Base-by-base conservation (phyloP, 1,140 invertebrate species). In the Ylistrum balloti region DNA sequence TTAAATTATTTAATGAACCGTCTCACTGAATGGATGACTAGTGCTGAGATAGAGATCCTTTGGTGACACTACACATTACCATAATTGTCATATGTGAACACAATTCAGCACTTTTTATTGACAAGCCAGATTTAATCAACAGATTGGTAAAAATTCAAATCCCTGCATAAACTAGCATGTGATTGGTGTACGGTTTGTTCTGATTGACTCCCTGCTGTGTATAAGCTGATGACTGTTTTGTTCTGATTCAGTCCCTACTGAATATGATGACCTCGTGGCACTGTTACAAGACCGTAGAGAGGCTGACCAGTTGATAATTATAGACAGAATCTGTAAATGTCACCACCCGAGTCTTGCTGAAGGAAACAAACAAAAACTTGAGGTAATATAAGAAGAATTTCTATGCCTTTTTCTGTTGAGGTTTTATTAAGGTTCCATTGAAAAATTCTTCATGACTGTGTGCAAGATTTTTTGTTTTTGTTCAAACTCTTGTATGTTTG, bases 281-380 rank as follows among this genome's bases (percentile, higher is more conserved):
- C 93, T 98, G 85, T 95, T 99, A 45, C 94, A 97, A 86, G 96
- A 97, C 33, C 97, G 97, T 90, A 96, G 96, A 45, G 96, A 97
- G 13, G 95, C 97, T 10, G 97, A 98, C 92, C 97, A 98, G 92
- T 96, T 97, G 2, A 96, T 97, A 11, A 97, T 98, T 15, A 93
- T 99, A 87, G 97, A 98, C 92, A 97, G 98, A 93, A 97, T 99
- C 92, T 97, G 99, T 85, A 98, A 98, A 96, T 98, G 97, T 93
- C 98, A 98, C 96, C 97, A 99, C 95, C 97, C 97, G 45, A 98
- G 97, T 94, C 95, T 98, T 86, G 97, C 97, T 32, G 97, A 97
- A 92, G 97, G 97, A 20, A 98, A 99, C 94, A 98, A 98, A 95
- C 97, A 97, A 86, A 97, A 98, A 94, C 96, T 99, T 34, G 97